These are phyloP conservation scores for Lottia gigantea DNA, from an alignment of 2,888 invertebrate genomes.

Conservation along the genomic window DNA sequence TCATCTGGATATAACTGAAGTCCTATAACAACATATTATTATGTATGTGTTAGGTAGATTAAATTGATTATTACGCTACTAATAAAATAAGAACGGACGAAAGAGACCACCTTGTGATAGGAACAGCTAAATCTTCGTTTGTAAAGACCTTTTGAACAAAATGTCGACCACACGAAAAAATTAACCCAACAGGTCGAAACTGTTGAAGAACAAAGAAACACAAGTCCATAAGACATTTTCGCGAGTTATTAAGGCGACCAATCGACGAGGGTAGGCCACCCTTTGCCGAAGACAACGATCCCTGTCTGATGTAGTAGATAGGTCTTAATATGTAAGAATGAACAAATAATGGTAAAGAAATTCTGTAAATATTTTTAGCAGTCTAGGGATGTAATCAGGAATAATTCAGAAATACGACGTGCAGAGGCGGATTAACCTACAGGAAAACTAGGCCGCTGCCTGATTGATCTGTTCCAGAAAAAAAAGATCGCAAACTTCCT, in stretches of 20 bases:
- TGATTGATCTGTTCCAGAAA: too few species aligned
- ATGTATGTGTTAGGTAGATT: conserved; percentile 1
- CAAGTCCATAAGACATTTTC: neutral
- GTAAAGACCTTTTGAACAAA: conserved; percentile 9
- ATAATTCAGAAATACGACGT: too few species aligned
- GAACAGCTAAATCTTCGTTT: neutral
- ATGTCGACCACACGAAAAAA: conserved; percentile 9
- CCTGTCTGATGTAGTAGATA: too few species aligned
- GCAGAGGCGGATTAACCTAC: too few species aligned
- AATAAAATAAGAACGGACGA: neutral
- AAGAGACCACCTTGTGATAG: conserved; percentile 2
- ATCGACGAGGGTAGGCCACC: neutral
- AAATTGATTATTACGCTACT: neutral
- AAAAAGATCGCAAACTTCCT: too few species aligned
- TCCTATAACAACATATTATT: neutral
- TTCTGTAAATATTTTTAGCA: too few species aligned
- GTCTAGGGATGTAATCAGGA: too few species aligned
- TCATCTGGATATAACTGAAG: too few species aligned
- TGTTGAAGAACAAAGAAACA: neutral
- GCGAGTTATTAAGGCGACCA: neutral
- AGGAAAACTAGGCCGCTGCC: too few species aligned
- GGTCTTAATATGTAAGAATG: too few species aligned
- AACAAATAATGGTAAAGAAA: too few species aligned
- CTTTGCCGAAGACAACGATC: too few species aligned
- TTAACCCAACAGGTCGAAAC: neutral